Evolutionary conservation across 2,113 vertebrate species (phyloP).

Genomic region (Callithrix jacchus): DNA sequence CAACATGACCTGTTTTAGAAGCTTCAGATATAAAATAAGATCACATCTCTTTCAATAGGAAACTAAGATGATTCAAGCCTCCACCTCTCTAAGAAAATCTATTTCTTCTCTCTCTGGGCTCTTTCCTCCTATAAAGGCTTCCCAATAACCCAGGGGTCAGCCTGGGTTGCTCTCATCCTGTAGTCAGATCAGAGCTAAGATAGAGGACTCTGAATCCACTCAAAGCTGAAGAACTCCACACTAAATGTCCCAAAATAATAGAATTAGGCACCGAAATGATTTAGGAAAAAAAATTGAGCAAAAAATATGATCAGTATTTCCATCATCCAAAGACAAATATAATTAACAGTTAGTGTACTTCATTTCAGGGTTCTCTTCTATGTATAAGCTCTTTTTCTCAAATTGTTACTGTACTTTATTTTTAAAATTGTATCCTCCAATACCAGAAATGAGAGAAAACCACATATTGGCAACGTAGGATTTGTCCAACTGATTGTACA

Average conservation of each 20-base stretch:
- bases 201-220: background rate
- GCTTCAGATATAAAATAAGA: background rate
- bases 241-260: background rate
- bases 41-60: background rate
- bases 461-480: background rate
- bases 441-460: background rate
- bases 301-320: background rate
- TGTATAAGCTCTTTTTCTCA: background rate
- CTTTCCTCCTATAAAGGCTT: background rate
- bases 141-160: background rate
- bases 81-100: background rate
- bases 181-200: background rate
- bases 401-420: background rate
- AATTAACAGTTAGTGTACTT: background rate
- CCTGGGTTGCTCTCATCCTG: background rate
- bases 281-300: background rate
- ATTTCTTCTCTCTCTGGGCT: background rate
- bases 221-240: background rate
- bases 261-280: background rate
- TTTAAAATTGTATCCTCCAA: background rate
- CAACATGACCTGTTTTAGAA: background rate
- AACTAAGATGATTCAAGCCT: background rate
- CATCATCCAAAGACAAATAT: background rate
- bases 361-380: background rate
- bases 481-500: background rate